Evolutionary conservation across 2,888 invertebrate genomes (phyloP).

Genomic region (Branchellion lobata): DNA sequence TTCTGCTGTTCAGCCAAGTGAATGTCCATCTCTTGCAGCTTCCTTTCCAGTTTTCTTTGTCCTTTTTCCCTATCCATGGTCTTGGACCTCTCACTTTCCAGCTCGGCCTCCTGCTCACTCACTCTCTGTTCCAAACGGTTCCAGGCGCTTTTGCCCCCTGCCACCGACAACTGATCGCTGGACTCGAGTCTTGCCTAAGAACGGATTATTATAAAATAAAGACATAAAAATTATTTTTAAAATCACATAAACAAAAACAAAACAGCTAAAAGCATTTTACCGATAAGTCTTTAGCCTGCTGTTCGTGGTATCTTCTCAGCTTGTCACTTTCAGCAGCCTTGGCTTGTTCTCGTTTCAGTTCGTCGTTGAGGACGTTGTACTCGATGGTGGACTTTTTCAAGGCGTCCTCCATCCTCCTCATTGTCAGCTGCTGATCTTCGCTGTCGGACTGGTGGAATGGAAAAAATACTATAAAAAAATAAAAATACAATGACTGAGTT

Average conservation of each 20-base stretch:
- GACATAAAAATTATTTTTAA: not conserved
- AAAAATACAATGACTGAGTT: too few relatives aligned
- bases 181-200: conserved; percentile 65
- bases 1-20: conserved; percentile 91
- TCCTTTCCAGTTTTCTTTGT: conserved; percentile 90
- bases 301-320: conserved; percentile 93
- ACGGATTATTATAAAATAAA: not conserved
- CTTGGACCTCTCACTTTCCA: conserved; percentile 96
- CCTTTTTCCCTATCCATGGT: conserved; percentile 98
- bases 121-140: conserved; percentile 87
- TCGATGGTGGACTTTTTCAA: conserved; percentile 67
- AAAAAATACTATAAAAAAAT: not conserved
- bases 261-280: conserved; percentile 66
- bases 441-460: conserved; percentile 70
- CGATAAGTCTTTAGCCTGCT: conserved; percentile 92
- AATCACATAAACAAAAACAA: not conserved
- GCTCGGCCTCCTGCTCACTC: conserved; percentile 70
- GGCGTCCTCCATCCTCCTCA: conserved; percentile 92
- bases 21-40: conserved; percentile 76
- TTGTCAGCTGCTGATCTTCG: conserved; percentile 98
- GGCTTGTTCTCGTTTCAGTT: conserved; percentile 97
- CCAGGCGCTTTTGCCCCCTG: conserved; percentile 98
- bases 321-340: conserved; percentile 97
- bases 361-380: conserved; percentile 95
- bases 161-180: conserved; percentile 93